phyloP scores from a whole-genome alignment of 2,888 invertebrate species.

The Dryococelus australis region DNA sequence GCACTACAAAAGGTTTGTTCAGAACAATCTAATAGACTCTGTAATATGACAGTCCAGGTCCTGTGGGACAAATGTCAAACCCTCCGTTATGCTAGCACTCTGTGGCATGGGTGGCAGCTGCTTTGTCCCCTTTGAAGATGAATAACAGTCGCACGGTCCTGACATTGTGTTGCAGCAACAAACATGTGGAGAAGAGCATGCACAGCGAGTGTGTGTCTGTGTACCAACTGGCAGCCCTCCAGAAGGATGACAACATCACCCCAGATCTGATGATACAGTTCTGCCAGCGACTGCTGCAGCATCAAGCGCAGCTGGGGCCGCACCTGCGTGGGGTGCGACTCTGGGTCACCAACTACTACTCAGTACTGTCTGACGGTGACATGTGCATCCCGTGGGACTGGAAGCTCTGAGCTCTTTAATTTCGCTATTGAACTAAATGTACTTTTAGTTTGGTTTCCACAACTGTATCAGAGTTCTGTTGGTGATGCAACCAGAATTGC shows the following conservation, averaged over 20 bases:
- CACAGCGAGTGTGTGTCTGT: conserved; percentile 71
- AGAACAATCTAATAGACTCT: background rate
- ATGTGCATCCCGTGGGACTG: conserved; percentile 95
- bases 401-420: conserved; percentile 59
- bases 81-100: too few relatives aligned
- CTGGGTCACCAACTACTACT: conserved; percentile 89
- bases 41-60: background rate
- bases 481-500: background rate
- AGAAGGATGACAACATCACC: conserved; percentile 90
- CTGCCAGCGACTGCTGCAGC: conserved; percentile 72
- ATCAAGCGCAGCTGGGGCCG: conserved; percentile 59
- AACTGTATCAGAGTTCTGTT: too few relatives aligned
- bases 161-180: conserved; percentile 65
- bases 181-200: conserved; percentile 79
- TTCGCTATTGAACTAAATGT: too few relatives aligned
- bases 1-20: conserved; percentile 75
- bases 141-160: too few relatives aligned
- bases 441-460: too few relatives aligned
- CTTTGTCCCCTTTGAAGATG: too few relatives aligned
- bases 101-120: too few relatives aligned
- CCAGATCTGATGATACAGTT: conserved; percentile 90
- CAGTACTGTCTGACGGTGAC: conserved; percentile 88
- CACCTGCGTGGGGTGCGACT: conserved; percentile 73
- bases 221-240: conserved; percentile 74
- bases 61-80: too few relatives aligned